A percentile compares a stretch with the other conserved stretches of the same genome.
Evolutionary conservation across 2,113 vertebrate species (phyloP).

Genomic region (Phylloscopus whistleri): DNA sequence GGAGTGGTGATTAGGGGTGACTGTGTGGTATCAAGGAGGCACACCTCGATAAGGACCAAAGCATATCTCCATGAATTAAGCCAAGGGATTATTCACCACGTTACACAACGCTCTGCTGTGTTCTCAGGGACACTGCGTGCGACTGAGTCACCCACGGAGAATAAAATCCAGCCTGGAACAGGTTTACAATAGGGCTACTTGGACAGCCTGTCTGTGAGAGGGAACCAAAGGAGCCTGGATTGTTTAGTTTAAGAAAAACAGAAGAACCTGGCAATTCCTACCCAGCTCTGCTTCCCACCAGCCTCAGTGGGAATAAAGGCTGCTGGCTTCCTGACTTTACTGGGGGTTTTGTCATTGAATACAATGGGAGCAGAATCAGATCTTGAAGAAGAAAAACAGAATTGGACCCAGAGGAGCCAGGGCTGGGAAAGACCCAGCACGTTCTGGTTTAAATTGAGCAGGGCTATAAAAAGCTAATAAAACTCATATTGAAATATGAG

Average conservation of each 20-base stretch:
- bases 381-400: slow-evolving; percentile 41
- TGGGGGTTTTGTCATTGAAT: slow-evolving; percentile 38
- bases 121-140: not conserved
- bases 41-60: slow-evolving; percentile 1
- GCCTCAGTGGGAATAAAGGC: slow-evolving; percentile 49
- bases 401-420: slow-evolving; percentile 46
- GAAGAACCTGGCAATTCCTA: slow-evolving; percentile 55
- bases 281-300: slow-evolving; percentile 46
- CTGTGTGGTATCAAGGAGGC: not conserved
- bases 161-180: not conserved
- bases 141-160: not conserved
- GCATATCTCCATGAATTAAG: not conserved
- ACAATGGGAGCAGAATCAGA: slow-evolving; percentile 58
- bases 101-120: not conserved
- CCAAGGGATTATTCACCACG: not conserved
- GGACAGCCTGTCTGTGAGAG: not conserved
- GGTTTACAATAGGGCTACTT: slow-evolving; percentile 7
- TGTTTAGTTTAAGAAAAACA: slow-evolving; percentile 59
- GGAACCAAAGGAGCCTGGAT: slow-evolving; percentile 11
- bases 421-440: slow-evolving; percentile 40
- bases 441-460: slow-evolving; percentile 51
- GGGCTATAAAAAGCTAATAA: slow-evolving; percentile 46
- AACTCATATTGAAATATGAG: slow-evolving; percentile 50
- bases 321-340: slow-evolving; percentile 47
- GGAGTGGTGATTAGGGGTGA: not conserved